Evolutionary conservation across 2,113 vertebrate species (phyloP).

Genomic region (Colistium nudipinnis): DNA sequence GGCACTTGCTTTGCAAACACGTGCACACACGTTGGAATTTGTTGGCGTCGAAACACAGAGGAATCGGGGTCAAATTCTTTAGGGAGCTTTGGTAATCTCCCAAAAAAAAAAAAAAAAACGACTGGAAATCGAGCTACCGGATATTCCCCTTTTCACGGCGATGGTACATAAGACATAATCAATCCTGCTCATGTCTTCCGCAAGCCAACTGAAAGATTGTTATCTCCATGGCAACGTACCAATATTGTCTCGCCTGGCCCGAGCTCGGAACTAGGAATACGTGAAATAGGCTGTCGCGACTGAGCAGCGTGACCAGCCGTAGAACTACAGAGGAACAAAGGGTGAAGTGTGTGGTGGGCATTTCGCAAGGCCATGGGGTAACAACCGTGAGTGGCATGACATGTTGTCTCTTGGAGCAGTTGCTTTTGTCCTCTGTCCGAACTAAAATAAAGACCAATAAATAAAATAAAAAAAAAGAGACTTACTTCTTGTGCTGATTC

Average conservation of each 20-base stretch:
- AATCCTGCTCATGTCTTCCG: not conserved
- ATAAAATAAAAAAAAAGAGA: not conserved
- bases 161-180: not conserved
- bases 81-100: not conserved
- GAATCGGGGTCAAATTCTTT: slow-evolving; percentile 35
- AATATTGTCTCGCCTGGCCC: not conserved
- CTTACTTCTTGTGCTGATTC: slow-evolving; percentile 86
- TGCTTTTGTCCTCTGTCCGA: not conserved
- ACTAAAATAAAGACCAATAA: not conserved
- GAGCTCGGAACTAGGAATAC: not conserved
- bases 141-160: not conserved
- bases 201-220: not conserved
- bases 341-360: not conserved
- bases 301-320: not conserved
- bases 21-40: slow-evolving; percentile 5
- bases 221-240: not conserved
- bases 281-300: not conserved
- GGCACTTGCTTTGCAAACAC: slow-evolving; percentile 21
- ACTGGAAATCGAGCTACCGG: not conserved
- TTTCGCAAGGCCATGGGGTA: too few species aligned
- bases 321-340: not conserved
- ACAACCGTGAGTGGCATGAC: not conserved
- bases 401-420: not conserved
- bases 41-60: not conserved
- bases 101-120: not conserved